phyloP scores from a whole-genome alignment of 2,797 vertebrate species.

The Arremon aurantiirostris region DNA sequence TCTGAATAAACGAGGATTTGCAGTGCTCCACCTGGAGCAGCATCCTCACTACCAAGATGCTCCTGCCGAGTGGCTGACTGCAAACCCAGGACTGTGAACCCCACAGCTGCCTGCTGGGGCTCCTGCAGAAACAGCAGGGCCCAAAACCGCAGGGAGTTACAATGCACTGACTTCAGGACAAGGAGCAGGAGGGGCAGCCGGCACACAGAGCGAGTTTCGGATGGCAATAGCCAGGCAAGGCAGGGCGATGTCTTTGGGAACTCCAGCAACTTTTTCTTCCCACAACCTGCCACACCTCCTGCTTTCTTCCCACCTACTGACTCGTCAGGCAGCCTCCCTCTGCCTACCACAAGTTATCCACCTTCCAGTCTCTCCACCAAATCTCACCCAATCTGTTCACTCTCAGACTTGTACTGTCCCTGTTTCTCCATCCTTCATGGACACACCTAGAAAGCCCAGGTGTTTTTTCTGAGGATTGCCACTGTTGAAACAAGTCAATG shows the following conservation, averaged over 20 bases:
- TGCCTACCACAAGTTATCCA: neutral
- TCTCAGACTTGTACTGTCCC: neutral
- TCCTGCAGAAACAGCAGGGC: neutral
- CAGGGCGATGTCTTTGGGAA: conserved; percentile 49
- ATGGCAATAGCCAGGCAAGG: neutral
- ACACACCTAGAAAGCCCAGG: neutral
- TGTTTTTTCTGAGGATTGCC: neutral
- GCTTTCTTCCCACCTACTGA: conserved; percentile 4
- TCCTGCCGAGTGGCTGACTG: neutral
- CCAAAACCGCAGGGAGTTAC: neutral
- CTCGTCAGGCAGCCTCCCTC: neutral
- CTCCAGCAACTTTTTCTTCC: conserved; percentile 33
- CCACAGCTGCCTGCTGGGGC: neutral
- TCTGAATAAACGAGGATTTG: neutral
- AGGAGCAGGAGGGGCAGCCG: neutral
- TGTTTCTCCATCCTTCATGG: neutral
- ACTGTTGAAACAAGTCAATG: neutral
- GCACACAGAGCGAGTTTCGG: neutral
- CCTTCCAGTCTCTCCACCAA: neutral
- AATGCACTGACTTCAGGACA: neutral
- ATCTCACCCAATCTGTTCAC: neutral
- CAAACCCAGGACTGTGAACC: neutral
- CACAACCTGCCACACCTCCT: conserved; percentile 51
- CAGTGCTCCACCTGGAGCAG: neutral
- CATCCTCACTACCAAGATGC: accelerated